Percentiles rank a stretch among this genome's conserved stretches.
Evolutionary conservation across 2,888 invertebrate genomes (phyloP).

Genomic region (Dicyrtoma fusca): DNA sequence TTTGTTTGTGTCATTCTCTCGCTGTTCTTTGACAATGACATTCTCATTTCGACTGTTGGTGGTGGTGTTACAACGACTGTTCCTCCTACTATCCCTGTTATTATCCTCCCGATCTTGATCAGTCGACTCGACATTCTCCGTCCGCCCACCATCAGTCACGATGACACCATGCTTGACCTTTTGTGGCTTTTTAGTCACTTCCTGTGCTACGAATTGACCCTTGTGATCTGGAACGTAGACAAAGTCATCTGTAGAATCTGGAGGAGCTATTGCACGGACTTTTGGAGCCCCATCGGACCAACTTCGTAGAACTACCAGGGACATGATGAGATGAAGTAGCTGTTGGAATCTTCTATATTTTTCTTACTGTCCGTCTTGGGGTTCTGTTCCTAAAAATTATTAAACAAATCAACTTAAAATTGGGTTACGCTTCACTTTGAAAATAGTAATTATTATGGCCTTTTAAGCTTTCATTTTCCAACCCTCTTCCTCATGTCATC

Average conservation of each 20-base stretch:
- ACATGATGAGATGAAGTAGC: slow-evolving; percentile 33
- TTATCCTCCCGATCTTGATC: too few relatives aligned
- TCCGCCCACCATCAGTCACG: too few relatives aligned
- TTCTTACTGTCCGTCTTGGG: not conserved
- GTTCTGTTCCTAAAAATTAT: not conserved
- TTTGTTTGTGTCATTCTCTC: not conserved
- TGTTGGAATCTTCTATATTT: not conserved
- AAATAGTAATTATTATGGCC: not conserved
- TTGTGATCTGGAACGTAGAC: slow-evolving; percentile 51
- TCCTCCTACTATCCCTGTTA: not conserved
- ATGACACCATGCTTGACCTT: slow-evolving; percentile 2
- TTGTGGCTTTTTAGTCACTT: not conserved
- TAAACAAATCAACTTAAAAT: not conserved
- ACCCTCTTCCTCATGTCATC: too few relatives aligned
- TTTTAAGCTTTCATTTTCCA: too few relatives aligned
- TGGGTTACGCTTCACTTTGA: not conserved
- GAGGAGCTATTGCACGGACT: slow-evolving; percentile 49
- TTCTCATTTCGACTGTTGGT: not conserved
- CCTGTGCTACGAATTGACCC: slow-evolving; percentile 37
- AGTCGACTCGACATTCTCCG: too few relatives aligned
- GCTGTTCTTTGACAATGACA: slow-evolving; percentile 20
- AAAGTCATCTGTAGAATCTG: slow-evolving; percentile 46
- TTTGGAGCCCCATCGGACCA: slow-evolving; percentile 56
- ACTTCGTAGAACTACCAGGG: slow-evolving; percentile 47
- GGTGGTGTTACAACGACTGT: not conserved